Evolutionary conservation across 2,797 vertebrate species (phyloP), one percentile per base, ranked within the genome.

Genomic region (Acanthurus lineatus): DNA sequence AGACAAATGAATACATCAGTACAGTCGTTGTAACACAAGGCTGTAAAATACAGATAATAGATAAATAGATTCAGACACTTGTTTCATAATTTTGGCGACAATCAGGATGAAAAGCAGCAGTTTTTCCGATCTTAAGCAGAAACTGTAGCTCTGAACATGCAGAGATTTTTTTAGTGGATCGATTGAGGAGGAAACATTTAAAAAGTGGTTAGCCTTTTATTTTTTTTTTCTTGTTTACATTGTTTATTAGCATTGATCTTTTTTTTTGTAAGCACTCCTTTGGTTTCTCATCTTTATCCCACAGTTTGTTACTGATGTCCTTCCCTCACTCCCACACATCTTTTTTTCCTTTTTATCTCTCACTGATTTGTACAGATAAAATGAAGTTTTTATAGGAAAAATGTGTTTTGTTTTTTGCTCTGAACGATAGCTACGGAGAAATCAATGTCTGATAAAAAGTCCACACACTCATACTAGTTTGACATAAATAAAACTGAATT

Each of bases 401-500:
- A 19, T 20, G 3, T 56, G 14, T 69, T 72, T 70, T 32, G 51
- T 35, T 59, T 69, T 76, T 72, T 72, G 47, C 81, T 76, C 71
- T 76, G 68, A 85, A 87, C 76, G 81, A 45, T 60, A 84, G 68
- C 79, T 81, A 89, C 77, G 67, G 72, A 87, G 62, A 87, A 87
- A 87, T 72, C 67, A 65, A 70, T 80, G 61, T 88, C 77, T 70
- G 77, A 89, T 87, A 84, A 91, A 86, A 90, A 86, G 85, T 87
- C 73, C 82, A 86, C 85, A 89, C 90, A 90, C 82, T 70, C 72
- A 12, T 84, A 83, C 77, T 91, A 86, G 82, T 88, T 75, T 75
- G 87, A 94, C 93, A 92, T 92, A 88, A 91, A 94, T 94, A 93
- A 93, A 91, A 81, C 72, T 86, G 71, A 79, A 81, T 81, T 81